Evolutionary conservation across 2,113 vertebrate genomes (phyloP), one percentile per base, ranked within the genome.

Genomic region (Rhadina sibilatrix): DNA sequence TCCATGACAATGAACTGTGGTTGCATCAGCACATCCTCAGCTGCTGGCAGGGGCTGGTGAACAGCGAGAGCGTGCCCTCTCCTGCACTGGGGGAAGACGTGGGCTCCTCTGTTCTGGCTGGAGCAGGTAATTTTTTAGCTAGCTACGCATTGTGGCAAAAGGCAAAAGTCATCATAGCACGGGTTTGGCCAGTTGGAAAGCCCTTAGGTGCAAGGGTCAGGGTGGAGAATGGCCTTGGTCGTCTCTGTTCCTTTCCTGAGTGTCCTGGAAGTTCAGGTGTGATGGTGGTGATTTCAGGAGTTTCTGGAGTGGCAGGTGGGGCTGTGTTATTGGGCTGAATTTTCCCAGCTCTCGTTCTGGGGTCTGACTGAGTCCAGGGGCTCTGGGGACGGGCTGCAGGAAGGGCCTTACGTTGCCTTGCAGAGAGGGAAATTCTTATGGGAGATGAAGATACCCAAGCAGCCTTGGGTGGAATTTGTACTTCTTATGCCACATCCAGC

Each of bases 1-100:
- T 96, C 98, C 96, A 96, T 98, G 97, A 97, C 94, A 95, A 97
- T 97, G 64, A 92, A 87, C 79, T 70, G 87, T n/a, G 75, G 88
- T 93, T 96, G 60, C 78, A 57, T 52, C 89, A 94, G 96, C 77
- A 66, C 66, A 40, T 94, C 90, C 90, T 92, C 54, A 75, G 11
- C 91, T 11, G 3, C 83, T 87, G 76, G 70, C 84, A 94, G 80
- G 78, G 80, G 78, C 60, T 83, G 60, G 79, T 81, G 86, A 71
- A 44, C 4, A 18, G 75, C 30, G 47, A 90, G 66, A 69, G 11
- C 28, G 22, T 81, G 74, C 13, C 77, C 22, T 52, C 50, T 70
- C 17, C 68, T 71, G n/a, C 38, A 9, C 47, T 50, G 42, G 64
- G 28, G 15, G 8, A 25, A 21, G 11, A n/a, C 5, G 5, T 61